These are phyloP conservation scores for Thomomys bottae DNA, from an alignment of 2,113 vertebrate genomes.

Conservation along the genomic window DNA sequence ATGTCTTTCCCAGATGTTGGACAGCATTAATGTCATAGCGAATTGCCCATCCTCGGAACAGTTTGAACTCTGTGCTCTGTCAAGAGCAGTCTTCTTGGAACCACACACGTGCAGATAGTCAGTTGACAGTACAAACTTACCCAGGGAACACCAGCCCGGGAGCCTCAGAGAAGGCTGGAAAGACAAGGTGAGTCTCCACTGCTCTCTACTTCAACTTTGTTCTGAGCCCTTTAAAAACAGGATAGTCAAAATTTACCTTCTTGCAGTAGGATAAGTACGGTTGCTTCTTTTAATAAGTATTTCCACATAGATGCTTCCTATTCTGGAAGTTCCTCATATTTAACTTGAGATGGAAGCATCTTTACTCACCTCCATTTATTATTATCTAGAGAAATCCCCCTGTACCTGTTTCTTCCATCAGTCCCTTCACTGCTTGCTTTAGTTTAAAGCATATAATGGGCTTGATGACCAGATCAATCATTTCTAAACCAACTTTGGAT, in stretches of 20 bases:
- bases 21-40: too few species aligned
- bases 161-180: background rate
- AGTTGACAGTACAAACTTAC: background rate
- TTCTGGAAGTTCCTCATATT: background rate
- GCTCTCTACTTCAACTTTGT: background rate
- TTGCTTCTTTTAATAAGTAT: background rate
- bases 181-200: background rate
- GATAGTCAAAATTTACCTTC: background rate
- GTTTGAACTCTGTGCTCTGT: too few species aligned
- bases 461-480: background rate
- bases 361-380: background rate
- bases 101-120: too few species aligned
- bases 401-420: rapidly evolving
- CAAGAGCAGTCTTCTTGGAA: too few species aligned
- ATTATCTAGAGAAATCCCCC: background rate
- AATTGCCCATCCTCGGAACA: too few species aligned
- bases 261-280: rapidly evolving
- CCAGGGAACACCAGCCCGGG: background rate
- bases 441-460: background rate
- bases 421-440: background rate
- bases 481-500: background rate
- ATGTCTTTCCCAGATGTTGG: too few species aligned
- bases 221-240: background rate
- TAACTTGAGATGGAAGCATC: too few species aligned
- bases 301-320: background rate